A percentile compares a stretch with the other conserved stretches of the same genome.
Evolutionary conservation across 2,113 vertebrate genomes (phyloP).

Genomic region (Spea multiplicata): DNA sequence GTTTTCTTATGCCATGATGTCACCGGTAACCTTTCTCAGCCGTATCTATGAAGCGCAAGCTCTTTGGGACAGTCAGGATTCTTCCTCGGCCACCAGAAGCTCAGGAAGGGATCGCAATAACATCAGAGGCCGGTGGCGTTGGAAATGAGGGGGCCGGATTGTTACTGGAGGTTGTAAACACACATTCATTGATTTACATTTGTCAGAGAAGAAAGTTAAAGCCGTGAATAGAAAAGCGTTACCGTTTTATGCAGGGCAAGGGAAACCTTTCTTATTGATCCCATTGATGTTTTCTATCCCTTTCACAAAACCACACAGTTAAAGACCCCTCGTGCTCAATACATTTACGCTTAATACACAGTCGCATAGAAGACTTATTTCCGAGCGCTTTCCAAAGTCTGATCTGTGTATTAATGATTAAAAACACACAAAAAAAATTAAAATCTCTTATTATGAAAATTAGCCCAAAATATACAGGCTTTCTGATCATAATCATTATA

Average conservation of each 20-base stretch:
- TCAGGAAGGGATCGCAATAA: not conserved
- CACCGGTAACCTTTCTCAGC: not conserved
- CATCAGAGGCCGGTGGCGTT: not conserved
- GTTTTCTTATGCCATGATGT: too few relatives aligned
- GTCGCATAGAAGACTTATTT: too few relatives aligned
- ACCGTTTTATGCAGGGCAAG: conserved; percentile 70
- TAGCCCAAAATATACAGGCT: too few relatives aligned
- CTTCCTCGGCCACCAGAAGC: not conserved
- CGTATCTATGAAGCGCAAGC: conserved; percentile 40
- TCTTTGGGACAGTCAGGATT: not conserved
- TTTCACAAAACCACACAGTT: conserved; percentile 75
- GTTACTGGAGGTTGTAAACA: conserved; percentile 51
- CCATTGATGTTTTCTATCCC: conserved; percentile 77
- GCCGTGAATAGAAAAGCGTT: conserved; percentile 62
- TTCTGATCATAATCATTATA: too few relatives aligned
- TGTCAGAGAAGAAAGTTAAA: conserved; percentile 68
- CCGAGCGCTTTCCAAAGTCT: too few relatives aligned
- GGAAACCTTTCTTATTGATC: conserved; percentile 79
- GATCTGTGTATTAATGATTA: too few relatives aligned
- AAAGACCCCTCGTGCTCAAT: conserved; percentile 63
- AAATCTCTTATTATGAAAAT: too few relatives aligned
- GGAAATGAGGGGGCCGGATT: conserved; percentile 47
- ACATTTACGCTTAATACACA: conserved; percentile 52
- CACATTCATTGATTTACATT: conserved; percentile 71
- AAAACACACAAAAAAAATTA: too few relatives aligned